Base-by-base conservation (phyloP, 1,140 invertebrate species). In the Neotoxoptera formosana region DNA sequence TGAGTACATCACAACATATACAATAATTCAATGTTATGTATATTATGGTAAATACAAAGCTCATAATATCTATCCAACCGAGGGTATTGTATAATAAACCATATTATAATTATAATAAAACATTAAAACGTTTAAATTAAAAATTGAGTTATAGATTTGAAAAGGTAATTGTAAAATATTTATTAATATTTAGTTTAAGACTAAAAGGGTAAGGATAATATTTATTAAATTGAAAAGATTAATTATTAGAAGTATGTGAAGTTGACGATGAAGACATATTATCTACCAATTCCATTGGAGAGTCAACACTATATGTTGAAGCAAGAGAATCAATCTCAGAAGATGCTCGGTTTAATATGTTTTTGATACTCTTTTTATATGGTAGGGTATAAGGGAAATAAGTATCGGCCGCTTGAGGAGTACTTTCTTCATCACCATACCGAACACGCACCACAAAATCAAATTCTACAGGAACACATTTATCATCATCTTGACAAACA, bases 361-460 rank as follows among this genome's bases (percentile, higher is more conserved):
- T 36, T n/a, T 67, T 67, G 23, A 36, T 17, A 67, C 14, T 53
- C 7, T 53, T 45, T n/a, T 25, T 45, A n/a, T n/a, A n/a, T 3
- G 89, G 53, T 7, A 90, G 30, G 9, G 48, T 93, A n/a, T 93
- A 84, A 14, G 91, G 36, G 45, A 93, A 93, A 41, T 53, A 53
- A n/a, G 91, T 53, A 45, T 93, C 91, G 20, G 91, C 91, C 14
- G 91, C 91, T 45, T 51, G 48, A 51, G 91, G 91, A 41, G 91
- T 83, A 56, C 45, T 20, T 41, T 86, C 48, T 53, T 83, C 81
- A 51, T 83, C 34, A 17, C 67, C 48, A 53, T 21, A 93, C 8
- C 81, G 48, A 8, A 93, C 81, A 53, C n/a, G 67, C 11, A 93
- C 91, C 14, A 93, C 91, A 84, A 93, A 93, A 53, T 93, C 91